Conservation (phyloP, 2,888 invertebrate genomes). For the Calephelis perditalis region DNA sequence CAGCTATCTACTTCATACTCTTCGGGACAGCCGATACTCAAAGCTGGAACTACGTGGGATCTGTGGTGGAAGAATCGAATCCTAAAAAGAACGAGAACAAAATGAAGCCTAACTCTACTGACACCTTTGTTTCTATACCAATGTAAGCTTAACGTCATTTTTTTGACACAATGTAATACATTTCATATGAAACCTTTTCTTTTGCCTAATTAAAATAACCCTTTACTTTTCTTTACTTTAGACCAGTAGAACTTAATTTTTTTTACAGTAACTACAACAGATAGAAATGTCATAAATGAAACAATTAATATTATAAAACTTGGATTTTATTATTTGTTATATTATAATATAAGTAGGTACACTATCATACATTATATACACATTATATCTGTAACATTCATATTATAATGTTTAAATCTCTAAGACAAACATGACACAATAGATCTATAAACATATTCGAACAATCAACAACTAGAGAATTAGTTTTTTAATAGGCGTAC, state of each 20-base stretch:
- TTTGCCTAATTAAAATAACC: neutral
- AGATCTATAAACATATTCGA: constrained; percentile 29
- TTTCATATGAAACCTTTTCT: neutral
- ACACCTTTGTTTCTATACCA: constrained; percentile 57
- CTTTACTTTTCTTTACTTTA: no score
- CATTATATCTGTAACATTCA: constrained; percentile 35
- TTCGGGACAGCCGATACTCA: constrained; percentile 86
- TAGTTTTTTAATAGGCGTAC: constrained; percentile 18
- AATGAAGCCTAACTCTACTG: constrained; percentile 43
- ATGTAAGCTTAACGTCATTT: constrained; percentile 46
- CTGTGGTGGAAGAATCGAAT: constrained; percentile 35
- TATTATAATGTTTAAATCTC: constrained; percentile 33
- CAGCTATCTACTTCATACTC: constrained; percentile 82
- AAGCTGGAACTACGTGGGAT: constrained; percentile 80
- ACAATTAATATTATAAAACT: constrained; percentile 40
- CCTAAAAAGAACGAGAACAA: constrained; percentile 49
- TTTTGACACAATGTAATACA: neutral
- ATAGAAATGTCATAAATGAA: no score
- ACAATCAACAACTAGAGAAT: constrained; percentile 27
- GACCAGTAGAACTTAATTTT: no score
- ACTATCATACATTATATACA: constrained; percentile 70
- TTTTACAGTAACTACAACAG: no score
- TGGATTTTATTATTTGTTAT: constrained; percentile 54
- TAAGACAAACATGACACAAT: constrained; percentile 34
- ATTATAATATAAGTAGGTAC: constrained; percentile 52